A percentile compares a stretch with the other conserved stretches of the same genome.
Evolutionary conservation across 2,888 invertebrate genomes (phyloP).

Genomic region (Phrixothrix hirtus): DNA sequence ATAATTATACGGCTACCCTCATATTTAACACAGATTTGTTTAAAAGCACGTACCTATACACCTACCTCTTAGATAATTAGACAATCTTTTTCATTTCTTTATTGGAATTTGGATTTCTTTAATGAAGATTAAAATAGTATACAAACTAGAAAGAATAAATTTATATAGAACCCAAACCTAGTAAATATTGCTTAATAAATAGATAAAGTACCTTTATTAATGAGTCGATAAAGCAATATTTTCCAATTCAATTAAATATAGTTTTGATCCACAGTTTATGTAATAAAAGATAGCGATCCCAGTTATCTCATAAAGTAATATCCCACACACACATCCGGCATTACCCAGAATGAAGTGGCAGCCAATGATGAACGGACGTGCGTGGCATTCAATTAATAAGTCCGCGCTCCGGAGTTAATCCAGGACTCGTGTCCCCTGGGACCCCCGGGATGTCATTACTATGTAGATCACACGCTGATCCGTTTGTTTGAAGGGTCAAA

Average conservation of each 20-base stretch:
- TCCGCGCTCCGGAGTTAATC: slow-evolving; percentile 54
- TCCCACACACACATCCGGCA: slow-evolving; percentile 49
- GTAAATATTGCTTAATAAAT: background rate
- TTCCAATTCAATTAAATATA: slow-evolving; percentile 23
- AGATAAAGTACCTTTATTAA: background rate
- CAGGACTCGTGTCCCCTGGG: slow-evolving; percentile 53
- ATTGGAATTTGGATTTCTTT: too few relatives aligned
- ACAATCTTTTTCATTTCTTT: too few relatives aligned
- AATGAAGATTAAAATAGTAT: too few relatives aligned
- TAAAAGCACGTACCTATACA: too few relatives aligned
- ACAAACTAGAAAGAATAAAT: background rate
- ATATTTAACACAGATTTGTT: too few relatives aligned
- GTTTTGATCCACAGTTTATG: slow-evolving; percentile 32
- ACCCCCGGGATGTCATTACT: slow-evolving; percentile 55
- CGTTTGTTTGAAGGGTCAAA: slow-evolving; percentile 53
- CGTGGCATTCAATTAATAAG: slow-evolving; percentile 57
- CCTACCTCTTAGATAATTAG: too few relatives aligned
- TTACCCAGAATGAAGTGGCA: slow-evolving; percentile 53
- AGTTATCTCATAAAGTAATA: slow-evolving; percentile 52
- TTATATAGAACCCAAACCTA: too few relatives aligned
- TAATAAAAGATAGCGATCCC: slow-evolving; percentile 50
- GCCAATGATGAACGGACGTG: slow-evolving; percentile 57
- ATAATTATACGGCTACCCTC: too few relatives aligned
- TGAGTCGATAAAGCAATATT: slow-evolving; percentile 1
- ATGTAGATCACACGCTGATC: slow-evolving; percentile 59